Evolutionary conservation across 2,113 vertebrate species (phyloP).

Genomic region (Notarius quadriscutis): DNA sequence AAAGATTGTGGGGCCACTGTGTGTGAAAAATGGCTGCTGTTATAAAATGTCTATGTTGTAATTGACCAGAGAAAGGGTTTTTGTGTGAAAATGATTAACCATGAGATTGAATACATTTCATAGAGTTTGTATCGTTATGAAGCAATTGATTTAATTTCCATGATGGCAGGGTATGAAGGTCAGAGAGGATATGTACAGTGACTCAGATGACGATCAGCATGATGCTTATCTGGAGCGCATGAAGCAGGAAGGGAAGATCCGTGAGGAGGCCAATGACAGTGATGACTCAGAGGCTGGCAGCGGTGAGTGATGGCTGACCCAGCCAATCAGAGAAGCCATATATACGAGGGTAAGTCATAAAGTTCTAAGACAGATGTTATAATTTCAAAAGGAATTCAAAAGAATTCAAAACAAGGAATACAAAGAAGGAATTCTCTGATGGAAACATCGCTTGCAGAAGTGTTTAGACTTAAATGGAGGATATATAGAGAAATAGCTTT

Average conservation of each 20-base stretch:
- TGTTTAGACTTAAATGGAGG: too few relatives aligned
- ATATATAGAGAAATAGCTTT: too few relatives aligned
- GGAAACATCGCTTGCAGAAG: too few relatives aligned
- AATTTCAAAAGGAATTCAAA: too few relatives aligned
- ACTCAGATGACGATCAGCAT: conserved; percentile 93
- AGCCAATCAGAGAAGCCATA: not conserved
- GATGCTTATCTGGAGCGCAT: conserved; percentile 97
- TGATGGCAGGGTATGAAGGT: conserved; percentile 85
- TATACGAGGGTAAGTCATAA: not conserved
- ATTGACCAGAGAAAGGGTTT: not conserved
- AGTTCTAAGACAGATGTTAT: too few relatives aligned
- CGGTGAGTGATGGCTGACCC: conserved; percentile 69
- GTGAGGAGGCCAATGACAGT: conserved; percentile 91
- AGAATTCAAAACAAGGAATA: too few relatives aligned
- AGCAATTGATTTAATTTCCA: not conserved
- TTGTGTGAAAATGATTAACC: conserved; percentile 12
- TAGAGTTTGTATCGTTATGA: not conserved
- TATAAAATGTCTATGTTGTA: conserved; percentile 37
- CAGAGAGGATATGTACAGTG: conserved; percentile 86
- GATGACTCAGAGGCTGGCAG: conserved; percentile 89
- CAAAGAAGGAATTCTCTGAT: too few relatives aligned
- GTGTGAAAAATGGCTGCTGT: not conserved
- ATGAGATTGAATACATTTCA: not conserved
- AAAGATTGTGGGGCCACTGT: conserved; percentile 8
- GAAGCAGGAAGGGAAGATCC: conserved; percentile 97